Evolutionary conservation across 1,140 invertebrate species (phyloP).

Genomic region (Anoplophora glabripennis): DNA sequence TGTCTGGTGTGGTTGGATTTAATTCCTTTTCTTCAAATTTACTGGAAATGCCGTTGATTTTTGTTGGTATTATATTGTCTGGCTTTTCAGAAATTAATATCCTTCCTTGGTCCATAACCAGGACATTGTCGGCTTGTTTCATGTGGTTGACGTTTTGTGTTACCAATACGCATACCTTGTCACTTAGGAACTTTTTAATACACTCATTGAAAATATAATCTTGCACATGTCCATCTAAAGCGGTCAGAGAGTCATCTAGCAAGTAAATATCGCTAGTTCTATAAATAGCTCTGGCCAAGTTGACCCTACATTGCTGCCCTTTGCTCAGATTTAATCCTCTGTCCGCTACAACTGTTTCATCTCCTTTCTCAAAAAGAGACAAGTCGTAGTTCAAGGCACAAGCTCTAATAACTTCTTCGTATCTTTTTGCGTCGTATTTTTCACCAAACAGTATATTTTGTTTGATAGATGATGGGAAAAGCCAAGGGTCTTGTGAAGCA

Average conservation of each 20-base stretch:
- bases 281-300: constrained; percentile 83
- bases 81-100: constrained; percentile 26
- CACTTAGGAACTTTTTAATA: constrained; percentile 64
- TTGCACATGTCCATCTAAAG: constrained; percentile 79
- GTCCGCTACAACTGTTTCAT: constrained; percentile 81
- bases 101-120: constrained; percentile 27
- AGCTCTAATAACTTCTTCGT: constrained; percentile 24
- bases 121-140: constrained; percentile 26
- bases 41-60: constrained; percentile 1
- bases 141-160: constrained; percentile 64
- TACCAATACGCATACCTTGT: constrained; percentile 70
- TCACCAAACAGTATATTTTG: constrained; percentile 68
- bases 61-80: background rate
- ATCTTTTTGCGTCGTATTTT: constrained; percentile 51
- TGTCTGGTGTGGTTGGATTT: background rate
- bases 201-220: constrained; percentile 76
- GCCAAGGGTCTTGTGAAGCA: constrained; percentile 77
- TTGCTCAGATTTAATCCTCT: constrained; percentile 75
- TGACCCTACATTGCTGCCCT: constrained; percentile 88
- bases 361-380: constrained; percentile 52
- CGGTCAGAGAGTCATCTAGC: constrained; percentile 78
- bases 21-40: background rate
- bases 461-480: constrained; percentile 60
- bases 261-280: constrained; percentile 75
- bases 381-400: constrained; percentile 36